Base-by-base conservation (phyloP, 2,797 vertebrate species). In the Phataginus tricuspis region DNA sequence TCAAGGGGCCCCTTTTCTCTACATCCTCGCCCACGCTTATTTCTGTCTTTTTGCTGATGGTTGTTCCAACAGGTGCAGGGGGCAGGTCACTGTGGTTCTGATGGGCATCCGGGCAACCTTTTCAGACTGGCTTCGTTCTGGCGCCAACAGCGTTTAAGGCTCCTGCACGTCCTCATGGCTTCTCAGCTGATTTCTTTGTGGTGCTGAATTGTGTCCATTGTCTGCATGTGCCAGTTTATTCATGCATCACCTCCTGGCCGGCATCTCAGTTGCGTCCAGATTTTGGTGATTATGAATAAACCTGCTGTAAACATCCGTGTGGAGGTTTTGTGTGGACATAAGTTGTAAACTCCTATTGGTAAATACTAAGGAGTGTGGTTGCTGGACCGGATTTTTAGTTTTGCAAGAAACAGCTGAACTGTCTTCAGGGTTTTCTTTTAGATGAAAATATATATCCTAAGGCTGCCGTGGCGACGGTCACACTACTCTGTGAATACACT, bases 91-190 rank as follows among this genome's bases (percentile, higher is more conserved):
- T 74, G 64, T 8, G 19, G 19, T 3, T 31, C 37, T 10, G 8
- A 0, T 9, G 3, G 15, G 13, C 55, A 2, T 27, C 1, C 1
- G 16, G 4, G 23, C 0, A 1, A 55, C 34, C 27, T 57, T 23
- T 34, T 21, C 23, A 2, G 8, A 11, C 0, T 0, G 18, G 59
- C 51, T 59, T 23, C 91, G 16, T 2, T 4, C 51, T 1, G 18
- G 9, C 0, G 0, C 25, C 1, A 1, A 16, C 0, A 1, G 13
- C 39, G 0, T 0, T 3, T 0, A 12, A 2, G 57, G 1, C 0
- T 25, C 34, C 79, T n/a, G 57, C 11, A 0, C 0, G 68, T 13
- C 19, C 1, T 25, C 12, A 11, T 0, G 9, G 55, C 16, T 29
- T 13, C 23, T 12, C 1, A 0, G 21, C 21, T 7, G 12, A 0